Evolutionary conservation across 2,797 vertebrate genomes (phyloP).

Genomic region (Chromis chromis): DNA sequence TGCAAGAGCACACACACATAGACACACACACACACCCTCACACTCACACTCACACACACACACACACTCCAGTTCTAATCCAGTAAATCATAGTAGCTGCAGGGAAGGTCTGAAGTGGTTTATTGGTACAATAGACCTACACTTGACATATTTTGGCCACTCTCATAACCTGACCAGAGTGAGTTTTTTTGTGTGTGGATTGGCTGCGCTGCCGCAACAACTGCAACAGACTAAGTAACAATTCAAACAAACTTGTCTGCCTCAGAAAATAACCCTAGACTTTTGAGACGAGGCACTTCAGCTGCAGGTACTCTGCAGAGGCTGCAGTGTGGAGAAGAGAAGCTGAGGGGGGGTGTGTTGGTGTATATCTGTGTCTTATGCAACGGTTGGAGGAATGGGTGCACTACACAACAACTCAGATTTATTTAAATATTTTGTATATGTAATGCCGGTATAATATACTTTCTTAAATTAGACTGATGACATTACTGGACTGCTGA

Average conservation of each 20-base stretch:
- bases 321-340: neutral
- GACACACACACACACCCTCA: conserved; percentile 7
- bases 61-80: conserved; percentile 16
- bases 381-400: no score
- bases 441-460: no score
- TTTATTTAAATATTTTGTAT: no score
- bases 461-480: no score
- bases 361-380: no score
- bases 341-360: no score
- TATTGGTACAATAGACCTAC: conserved; percentile 16
- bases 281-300: conserved; percentile 10
- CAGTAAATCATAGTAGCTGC: conserved; percentile 31
- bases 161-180: conserved; percentile 8
- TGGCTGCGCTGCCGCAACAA: conserved; percentile 9
- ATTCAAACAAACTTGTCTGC: neutral
- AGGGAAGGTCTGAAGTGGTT: conserved; percentile 29
- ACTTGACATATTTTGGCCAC: conserved; percentile 32
- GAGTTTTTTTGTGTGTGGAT: conserved; percentile 10
- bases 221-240: neutral
- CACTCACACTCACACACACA: conserved; percentile 6
- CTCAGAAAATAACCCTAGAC: neutral
- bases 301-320: neutral
- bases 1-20: conserved; percentile 6
- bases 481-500: no score
- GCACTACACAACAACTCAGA: no score